These are phyloP conservation scores for Silurus glanis DNA, from an alignment of 2,113 vertebrate genomes.

Conservation along the genomic window DNA sequence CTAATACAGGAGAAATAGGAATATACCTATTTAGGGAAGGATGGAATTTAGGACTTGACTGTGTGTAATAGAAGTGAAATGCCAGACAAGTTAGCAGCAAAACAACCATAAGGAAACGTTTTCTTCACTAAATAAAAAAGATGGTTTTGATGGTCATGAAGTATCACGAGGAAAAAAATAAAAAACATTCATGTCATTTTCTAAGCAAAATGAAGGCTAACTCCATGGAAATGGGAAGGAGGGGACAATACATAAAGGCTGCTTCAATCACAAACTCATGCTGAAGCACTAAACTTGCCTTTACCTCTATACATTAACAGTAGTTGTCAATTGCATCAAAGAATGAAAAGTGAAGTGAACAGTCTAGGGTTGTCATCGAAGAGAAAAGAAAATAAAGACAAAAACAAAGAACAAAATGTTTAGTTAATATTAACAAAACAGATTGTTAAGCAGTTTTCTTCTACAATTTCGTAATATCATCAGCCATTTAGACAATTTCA, in stretches of 20 bases:
- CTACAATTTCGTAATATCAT: background rate
- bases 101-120: background rate
- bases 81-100: constrained; percentile 12
- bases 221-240: background rate
- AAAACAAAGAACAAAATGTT: constrained; percentile 60
- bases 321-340: constrained; percentile 88
- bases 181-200: background rate
- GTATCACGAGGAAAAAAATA: background rate
- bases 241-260: background rate
- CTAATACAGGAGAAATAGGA: background rate
- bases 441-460: background rate
- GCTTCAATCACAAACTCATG: constrained; percentile 25
- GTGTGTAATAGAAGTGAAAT: background rate
- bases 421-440: constrained; percentile 50
- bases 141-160: background rate
- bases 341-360: constrained; percentile 81
- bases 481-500: background rate
- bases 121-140: background rate
- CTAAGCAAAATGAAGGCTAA: background rate
- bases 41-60: constrained; percentile 13
- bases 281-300: constrained; percentile 25
- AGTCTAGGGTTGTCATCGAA: constrained; percentile 71
- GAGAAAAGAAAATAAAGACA: constrained; percentile 39
- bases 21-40: background rate
- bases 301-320: constrained; percentile 77